These are phyloP conservation scores for Nothura maculosa DNA, from an alignment of 2,797 vertebrate species.

Conservation along the genomic window DNA sequence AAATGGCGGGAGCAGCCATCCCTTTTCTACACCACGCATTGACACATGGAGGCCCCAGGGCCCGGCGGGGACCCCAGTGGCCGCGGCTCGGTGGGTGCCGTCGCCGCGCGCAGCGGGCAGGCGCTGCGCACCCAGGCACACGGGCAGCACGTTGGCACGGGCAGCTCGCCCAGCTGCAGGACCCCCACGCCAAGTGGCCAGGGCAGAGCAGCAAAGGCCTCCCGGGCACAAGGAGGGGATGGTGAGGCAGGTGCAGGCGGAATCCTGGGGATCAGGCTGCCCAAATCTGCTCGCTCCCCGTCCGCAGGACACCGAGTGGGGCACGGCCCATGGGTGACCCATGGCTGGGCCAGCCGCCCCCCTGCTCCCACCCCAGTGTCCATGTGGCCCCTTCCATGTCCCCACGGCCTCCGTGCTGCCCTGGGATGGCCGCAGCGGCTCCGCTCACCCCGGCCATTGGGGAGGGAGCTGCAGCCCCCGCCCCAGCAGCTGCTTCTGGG, in stretches of 20 bases:
- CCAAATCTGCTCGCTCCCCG: too few relatives aligned
- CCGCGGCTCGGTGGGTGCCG: not conserved
- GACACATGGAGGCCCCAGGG: not conserved
- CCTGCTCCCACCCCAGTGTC: not conserved
- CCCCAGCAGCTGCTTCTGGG: not conserved
- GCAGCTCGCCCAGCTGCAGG: not conserved
- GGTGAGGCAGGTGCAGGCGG: not conserved
- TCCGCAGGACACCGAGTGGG: too few relatives aligned
- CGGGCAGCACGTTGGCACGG: rapidly evolving
- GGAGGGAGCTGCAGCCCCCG: not conserved
- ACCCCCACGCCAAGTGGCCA: not conserved
- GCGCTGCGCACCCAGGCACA: not conserved
- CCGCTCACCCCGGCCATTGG: not conserved
- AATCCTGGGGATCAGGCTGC: not conserved
- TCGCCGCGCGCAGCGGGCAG: not conserved
- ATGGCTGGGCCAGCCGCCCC: not conserved
- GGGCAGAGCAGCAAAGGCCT: not conserved
- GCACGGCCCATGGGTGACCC: too few relatives aligned
- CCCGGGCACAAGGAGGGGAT: not conserved
- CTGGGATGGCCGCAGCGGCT: not conserved
- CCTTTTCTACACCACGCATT: constrained; percentile 11
- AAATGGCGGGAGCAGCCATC: constrained; percentile 5
- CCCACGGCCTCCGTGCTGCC: rapidly evolving
- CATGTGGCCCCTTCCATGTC: too few relatives aligned
- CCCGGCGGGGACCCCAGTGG: not conserved